A percentile compares a stretch with the other conserved stretches of the same genome.
Evolutionary conservation across 2,888 invertebrate species (phyloP).

Genomic region (Philonicus albiceps): DNA sequence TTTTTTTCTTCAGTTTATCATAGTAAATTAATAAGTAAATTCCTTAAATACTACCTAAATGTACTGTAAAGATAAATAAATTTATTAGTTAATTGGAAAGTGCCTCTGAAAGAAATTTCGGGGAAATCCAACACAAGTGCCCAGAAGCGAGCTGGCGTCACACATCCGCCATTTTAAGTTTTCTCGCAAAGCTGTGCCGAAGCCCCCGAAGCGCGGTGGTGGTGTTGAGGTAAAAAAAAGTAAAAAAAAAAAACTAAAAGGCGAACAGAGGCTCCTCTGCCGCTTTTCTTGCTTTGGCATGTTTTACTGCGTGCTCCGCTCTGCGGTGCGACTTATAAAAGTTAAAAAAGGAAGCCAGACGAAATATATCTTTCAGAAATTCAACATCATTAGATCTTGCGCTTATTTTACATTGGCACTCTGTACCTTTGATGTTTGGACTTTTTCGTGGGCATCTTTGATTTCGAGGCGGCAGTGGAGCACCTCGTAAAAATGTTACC

Average conservation of each 20-base stretch:
- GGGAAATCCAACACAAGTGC: conserved; percentile 26
- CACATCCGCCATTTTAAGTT: conserved; percentile 47
- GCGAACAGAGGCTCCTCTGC: not conserved
- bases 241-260: too few species aligned
- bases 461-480: not conserved
- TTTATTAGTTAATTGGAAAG: not conserved
- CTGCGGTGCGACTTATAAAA: not conserved
- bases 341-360: not conserved
- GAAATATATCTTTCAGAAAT: not conserved
- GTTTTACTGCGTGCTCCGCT: not conserved
- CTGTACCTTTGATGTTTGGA: not conserved
- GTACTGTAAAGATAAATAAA: not conserved
- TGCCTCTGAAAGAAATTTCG: not conserved
- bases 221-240: too few species aligned
- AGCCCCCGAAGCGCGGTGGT: not conserved
- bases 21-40: not conserved
- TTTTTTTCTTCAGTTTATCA: too few species aligned
- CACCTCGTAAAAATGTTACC: not conserved
- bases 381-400: not conserved
- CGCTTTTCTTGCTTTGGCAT: too few species aligned
- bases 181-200: conserved; percentile 13
- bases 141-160: conserved; percentile 45
- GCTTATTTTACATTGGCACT: not conserved
- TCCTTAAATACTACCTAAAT: not conserved
- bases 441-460: not conserved